Evolutionary conservation across 2,797 vertebrate species (phyloP), one percentile per base, ranked within the genome.

Genomic region (Ibycter americanus): DNA sequence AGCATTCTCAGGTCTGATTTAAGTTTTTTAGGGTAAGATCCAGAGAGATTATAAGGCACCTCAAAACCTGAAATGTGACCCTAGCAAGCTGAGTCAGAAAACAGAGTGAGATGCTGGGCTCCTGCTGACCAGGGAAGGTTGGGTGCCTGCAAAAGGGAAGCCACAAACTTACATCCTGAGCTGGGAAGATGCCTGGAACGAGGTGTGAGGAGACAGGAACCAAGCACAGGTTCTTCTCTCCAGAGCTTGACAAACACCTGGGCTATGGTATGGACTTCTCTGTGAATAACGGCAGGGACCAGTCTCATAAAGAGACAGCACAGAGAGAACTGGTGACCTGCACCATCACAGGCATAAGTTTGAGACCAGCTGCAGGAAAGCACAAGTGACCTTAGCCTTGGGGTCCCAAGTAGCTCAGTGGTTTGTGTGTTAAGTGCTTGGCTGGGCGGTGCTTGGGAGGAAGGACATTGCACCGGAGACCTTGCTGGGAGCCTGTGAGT

Each of bases 31-130:
- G 55, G 70, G 38, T 96, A 76, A 95, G 76, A 96, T 95, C 82
- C 89, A 94, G 95, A 96, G 92, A 96, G 83, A 90, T 79, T 92
- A 51, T 79, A 96, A 92, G 74, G 92, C 87, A 91, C 79, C 92
- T 92, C 74, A 51, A 94, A 89, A 92, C 55, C 61, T 92, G 65
- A 92, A 89, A 92, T 23, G 34, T 0, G n/a, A 81, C 25, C 29
- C 46, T 74, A 87, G 49, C 23, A 89, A 89, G 36, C 61, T 38
- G 44, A 83, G 25, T 92, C 76, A 86, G 68, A 91, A 29, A 81
- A 74, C 7, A 8, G 38, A 79, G 32, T 25, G 36, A 92, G 76
- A 51, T 78, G 68, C 84, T 56, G 42, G 36, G 19, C 52, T 89
- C 73, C 40, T 81, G 52, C 82, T 88, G 32, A 83, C 29, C 58